Conservation (phyloP, 1,140 invertebrate species). For the Coboldia fuscipes region DNA sequence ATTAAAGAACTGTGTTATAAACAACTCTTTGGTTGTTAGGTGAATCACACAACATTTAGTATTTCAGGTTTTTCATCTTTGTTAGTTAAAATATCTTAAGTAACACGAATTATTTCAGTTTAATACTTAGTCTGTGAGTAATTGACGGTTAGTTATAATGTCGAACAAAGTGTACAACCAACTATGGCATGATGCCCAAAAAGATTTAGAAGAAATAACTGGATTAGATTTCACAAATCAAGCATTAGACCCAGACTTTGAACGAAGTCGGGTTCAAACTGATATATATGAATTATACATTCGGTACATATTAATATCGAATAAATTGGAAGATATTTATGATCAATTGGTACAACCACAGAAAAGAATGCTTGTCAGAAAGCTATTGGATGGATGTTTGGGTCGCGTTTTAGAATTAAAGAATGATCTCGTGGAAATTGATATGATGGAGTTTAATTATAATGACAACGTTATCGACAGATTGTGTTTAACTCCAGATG, state of each 20-base stretch:
- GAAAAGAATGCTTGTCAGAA: constrained; percentile 58
- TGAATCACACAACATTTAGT: too few relatives aligned
- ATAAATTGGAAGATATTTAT: constrained; percentile 58
- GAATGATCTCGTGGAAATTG: constrained; percentile 67
- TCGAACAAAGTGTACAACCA: constrained; percentile 49
- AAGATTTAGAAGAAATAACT: constrained; percentile 35
- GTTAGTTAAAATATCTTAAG: too few relatives aligned
- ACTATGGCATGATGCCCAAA: constrained; percentile 37
- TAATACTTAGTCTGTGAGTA: too few relatives aligned
- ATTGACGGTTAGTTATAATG: constrained; percentile 26
- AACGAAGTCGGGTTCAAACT: constrained; percentile 31
- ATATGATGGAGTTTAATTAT: constrained; percentile 68
- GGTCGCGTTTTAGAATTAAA: constrained; percentile 59
- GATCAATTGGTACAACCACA: constrained; percentile 87
- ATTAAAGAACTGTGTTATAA: too few relatives aligned
- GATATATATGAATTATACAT: constrained; percentile 42
- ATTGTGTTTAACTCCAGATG: constrained; percentile 35
- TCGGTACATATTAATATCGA: constrained; percentile 56
- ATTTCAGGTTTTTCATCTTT: too few relatives aligned
- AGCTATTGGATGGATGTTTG: constrained; percentile 55
- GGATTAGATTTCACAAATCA: constrained; percentile 38
- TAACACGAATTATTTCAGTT: too few relatives aligned
- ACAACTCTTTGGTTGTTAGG: too few relatives aligned
- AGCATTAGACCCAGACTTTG: constrained; percentile 32
- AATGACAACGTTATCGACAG: constrained; percentile 54